Evolutionary conservation across 2,888 invertebrate species (phyloP), one percentile per base, ranked within the genome.

Genomic region (Camptogramma bilineatum): DNA sequence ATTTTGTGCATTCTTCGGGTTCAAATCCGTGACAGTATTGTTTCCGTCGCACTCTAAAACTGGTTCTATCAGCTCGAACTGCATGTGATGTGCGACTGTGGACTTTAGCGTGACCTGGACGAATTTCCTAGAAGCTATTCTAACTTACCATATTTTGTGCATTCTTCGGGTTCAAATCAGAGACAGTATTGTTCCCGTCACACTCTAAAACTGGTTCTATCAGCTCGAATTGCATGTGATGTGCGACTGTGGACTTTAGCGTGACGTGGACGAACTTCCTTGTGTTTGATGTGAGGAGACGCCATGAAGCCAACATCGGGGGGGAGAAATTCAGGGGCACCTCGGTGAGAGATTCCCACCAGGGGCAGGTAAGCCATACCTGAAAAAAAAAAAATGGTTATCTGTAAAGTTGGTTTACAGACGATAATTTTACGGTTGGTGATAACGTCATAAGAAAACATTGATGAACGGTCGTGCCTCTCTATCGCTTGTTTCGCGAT

Each of bases 271-370:
- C 84, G 79, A 97, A 98, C 89, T 98, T 98, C 73, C 97, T 94
- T n/a, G 95, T 94, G 74, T 96, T 95, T 0, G 97, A 96, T 0
- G 98, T 98, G 66, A 98, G 96, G 13, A 99, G 93, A 57, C 97
- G 95, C 94, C 97, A 97, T 0, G 95, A 94, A 0, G 97, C 95
- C 73, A 95, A 94, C 83, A 99, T 95, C 0, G 98, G 98, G 0
- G 98, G 96, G 8, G 96, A 94, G 89, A 98, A 98, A 78, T 96
- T 95, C 4, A 98, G 90, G 1, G 95, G 94, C 50, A 97, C 96
- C 69, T 95, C 95, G n/a, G 95, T 94, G 31, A 96, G 95, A 66
- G 95, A 94, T 1, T 94, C 93, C 75, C 95, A 95, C 97, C 97
- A 98, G 0, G 97, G 97, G 81, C 97, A 97, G 65, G 94, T 94